Evolutionary conservation across 2,113 vertebrate species (phyloP).

Genomic region (Vidua macroura): DNA sequence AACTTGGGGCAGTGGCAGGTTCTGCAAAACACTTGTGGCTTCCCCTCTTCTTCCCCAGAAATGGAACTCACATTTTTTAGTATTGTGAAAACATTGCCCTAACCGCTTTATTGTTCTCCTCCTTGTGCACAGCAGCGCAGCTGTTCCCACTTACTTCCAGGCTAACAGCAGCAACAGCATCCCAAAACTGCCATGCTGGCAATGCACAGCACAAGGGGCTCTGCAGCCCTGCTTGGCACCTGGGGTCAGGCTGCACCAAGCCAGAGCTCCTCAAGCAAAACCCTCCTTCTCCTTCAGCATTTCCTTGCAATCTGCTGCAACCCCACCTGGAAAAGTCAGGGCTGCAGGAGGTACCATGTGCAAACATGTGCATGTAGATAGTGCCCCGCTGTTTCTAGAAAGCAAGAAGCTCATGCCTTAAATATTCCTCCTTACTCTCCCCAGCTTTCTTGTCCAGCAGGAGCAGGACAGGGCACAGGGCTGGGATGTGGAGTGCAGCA

Average conservation of each 20-base stretch:
- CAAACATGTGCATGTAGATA: background rate
- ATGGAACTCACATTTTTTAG: background rate
- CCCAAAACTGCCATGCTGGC: background rate
- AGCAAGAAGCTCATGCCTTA: background rate
- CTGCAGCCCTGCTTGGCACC: background rate
- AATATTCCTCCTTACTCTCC: background rate
- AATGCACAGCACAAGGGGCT: background rate
- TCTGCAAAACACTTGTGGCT: background rate
- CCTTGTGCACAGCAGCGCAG: background rate
- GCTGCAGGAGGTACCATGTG: background rate
- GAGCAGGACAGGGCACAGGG: background rate
- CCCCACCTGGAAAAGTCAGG: background rate
- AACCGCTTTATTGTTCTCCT: background rate
- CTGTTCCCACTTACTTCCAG: constrained; percentile 41
- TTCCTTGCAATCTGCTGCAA: background rate
- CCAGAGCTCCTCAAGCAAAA: background rate
- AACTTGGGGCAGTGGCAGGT: background rate
- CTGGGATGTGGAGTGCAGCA: background rate
- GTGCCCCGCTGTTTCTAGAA: background rate
- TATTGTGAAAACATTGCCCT: background rate
- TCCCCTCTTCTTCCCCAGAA: background rate
- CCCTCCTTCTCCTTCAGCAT: background rate
- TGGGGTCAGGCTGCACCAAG: background rate
- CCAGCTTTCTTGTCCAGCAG: background rate
- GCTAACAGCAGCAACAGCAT: background rate